Evolutionary conservation across 1,140 invertebrate genomes (phyloP), one percentile per base, ranked within the genome.

Genomic region (Lepidurus couesii): DNA sequence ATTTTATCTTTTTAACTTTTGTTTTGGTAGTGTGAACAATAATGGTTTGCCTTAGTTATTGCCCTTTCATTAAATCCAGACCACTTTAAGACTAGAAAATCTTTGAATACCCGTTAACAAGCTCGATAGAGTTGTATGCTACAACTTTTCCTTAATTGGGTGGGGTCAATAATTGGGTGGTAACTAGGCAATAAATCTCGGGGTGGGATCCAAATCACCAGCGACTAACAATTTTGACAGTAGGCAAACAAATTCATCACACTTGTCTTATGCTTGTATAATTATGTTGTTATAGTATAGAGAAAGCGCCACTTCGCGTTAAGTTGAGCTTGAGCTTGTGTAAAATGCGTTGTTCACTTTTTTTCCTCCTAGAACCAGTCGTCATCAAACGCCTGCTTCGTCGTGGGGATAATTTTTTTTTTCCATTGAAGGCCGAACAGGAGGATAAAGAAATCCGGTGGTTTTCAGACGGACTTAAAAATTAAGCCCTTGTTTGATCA

Each of bases 401-500:
- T 47, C 13, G 16, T 7, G 21, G 13, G 16, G 13, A 1, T 21
- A 0, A 13, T 65, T 65, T 65, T 65, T 65, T 21, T n/a, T 65
- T 21, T 65, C 21, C 21, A n/a, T 65, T n/a, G 16, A 21, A 65
- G 53, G 53, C 53, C 53, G 53, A 9, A 7, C 53, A 21, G 13
- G 16, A 65, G 16, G n/a, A 65, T 6, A 9, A 65, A 65, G 53
- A 65, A 65, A 65, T n/a, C 4, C n/a, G 1, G 16, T n/a, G 53
- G 13, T 7, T 65, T 65, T 65, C 21, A 21, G 53, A 47, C 4
- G 16, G 21, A 9, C 53, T 11, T n/a, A 21, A 65, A 65, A 65
- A 65, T 13, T 65, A 65, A 65, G 53, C 53, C 53, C 53, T 65
- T 65, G 53, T 65, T 65, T 65, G 53, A 65, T 65, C 53, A 65